Evolutionary conservation across 2,888 invertebrate genomes (phyloP), one percentile per base, ranked within the genome.

Genomic region (Brenthis hecate): DNA sequence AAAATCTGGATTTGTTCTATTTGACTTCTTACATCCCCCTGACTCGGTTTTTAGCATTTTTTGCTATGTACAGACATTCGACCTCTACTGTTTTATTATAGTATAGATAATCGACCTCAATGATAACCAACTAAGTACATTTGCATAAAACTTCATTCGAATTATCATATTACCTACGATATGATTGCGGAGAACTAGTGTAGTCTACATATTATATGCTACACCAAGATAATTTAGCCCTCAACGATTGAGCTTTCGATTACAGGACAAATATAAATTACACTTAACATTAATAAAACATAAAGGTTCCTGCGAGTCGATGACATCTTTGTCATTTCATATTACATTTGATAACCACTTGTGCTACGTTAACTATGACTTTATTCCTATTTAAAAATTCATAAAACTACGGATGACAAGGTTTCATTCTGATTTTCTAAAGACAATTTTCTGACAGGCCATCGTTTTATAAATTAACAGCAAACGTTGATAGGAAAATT

Each of bases 211-310:
- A 36, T n/a, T 50, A 48, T 60, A 60, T 50, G 50, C 6, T 13
- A 60, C 1, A 23, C n/a, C 48, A 60, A 50, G 6, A 50, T 48
- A 58, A 48, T 23, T 47, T 50, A 60, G 48, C 28, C 48, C 14
- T 14, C 58, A 58, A 58, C 23, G 23, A 60, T 32, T 50, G 28
- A n/a, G 28, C n/a, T 50, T 50, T n/a, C n/a, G 13, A 60, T 60
- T 50, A 60, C 60, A 50, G 8, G 50, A 60, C 60, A 60, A 58
- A 58, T 28, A 60, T 50, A 28, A 60, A 50, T n/a, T n/a, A 60
- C 60, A n/a, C 50, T 60, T 60, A 28, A 50, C 2, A 62, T 62
- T 53, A 32, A 62, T 19, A 36, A 43, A 36, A 13, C 19, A 36
- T 36, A 13, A 13, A 16, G 53, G 36, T 50, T 32, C 8, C 51